Conservation (phyloP, 2,888 invertebrate genomes). For the Stenodera caucasica region DNA sequence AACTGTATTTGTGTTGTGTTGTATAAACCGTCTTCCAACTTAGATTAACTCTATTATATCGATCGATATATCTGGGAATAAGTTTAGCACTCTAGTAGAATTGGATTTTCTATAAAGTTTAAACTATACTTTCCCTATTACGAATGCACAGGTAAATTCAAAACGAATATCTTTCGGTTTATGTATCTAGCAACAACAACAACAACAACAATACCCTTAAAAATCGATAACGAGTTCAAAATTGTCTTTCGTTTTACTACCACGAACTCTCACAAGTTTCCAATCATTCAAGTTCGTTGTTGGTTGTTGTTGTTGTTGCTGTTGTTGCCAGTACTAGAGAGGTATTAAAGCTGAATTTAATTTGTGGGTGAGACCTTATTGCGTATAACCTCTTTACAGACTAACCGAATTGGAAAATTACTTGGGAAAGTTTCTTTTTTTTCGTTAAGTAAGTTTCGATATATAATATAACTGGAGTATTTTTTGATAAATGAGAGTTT, state of each 20-base stretch:
- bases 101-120: not conserved
- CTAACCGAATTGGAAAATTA: conserved; percentile 27
- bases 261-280: not conserved
- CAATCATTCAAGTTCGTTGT: conserved; percentile 6
- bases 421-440: conserved; percentile 19
- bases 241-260: not conserved
- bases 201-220: not conserved
- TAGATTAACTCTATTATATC: not conserved
- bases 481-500: not conserved
- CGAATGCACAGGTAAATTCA: not conserved
- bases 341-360: conserved; percentile 32
- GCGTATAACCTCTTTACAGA: conserved; percentile 23
- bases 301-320: not conserved
- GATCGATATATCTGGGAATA: conserved; percentile 2
- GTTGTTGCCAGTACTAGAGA: conserved; percentile 10
- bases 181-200: not conserved
- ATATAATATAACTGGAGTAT: conserved; percentile 16
- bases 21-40: not conserved
- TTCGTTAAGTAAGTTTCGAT: conserved; percentile 11
- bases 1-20: too few relatives aligned
- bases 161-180: not conserved
- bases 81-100: not conserved
- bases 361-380: conserved; percentile 22
- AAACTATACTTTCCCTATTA: not conserved
- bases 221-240: conserved; percentile 2